phyloP scores from a whole-genome alignment of 92 coral and sea anemone genomes.

The Hydrozoanthus gracilis region DNA sequence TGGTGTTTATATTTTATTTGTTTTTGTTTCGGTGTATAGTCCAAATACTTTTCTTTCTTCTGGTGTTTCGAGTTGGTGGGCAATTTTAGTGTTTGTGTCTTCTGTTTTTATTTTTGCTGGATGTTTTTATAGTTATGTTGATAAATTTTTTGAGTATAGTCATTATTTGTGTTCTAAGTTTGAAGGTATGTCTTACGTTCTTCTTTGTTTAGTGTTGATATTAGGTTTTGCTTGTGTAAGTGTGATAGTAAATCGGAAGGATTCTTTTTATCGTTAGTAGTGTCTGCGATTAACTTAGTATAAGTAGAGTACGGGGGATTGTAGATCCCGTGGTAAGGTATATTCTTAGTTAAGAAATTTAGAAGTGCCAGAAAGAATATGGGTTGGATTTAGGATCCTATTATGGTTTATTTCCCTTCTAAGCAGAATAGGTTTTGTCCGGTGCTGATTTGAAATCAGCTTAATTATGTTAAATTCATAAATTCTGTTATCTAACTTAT shows the following conservation, averaged over 20 bases:
- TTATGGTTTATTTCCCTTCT: not conserved
- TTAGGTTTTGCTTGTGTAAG: conserved; percentile 5
- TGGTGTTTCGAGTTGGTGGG: not conserved
- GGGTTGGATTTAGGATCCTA: conserved; percentile 8
- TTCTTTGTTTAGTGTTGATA: not conserved
- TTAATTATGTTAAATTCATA: not conserved
- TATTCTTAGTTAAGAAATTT: not conserved
- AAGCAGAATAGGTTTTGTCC: not conserved
- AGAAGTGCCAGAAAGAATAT: not conserved
- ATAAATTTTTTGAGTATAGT: not conserved
- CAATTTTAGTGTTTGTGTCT: not conserved
- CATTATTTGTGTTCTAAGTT: not conserved
- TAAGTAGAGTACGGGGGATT: not conserved
- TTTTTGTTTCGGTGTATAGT: not conserved
- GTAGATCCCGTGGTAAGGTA: not conserved
- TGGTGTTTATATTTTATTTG: not conserved
- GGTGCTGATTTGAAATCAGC: not conserved
- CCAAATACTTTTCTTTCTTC: not conserved
- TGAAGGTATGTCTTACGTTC: not conserved
- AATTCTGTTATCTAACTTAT: not conserved
- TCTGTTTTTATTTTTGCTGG: not conserved
- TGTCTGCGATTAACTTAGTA: not conserved
- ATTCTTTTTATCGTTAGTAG: conserved; percentile 3
- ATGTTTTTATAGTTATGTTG: not conserved
- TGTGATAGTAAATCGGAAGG: not conserved